Evolutionary conservation across 2,797 vertebrate genomes (phyloP).

Genomic region (Muraenolepis orangiensis): DNA sequence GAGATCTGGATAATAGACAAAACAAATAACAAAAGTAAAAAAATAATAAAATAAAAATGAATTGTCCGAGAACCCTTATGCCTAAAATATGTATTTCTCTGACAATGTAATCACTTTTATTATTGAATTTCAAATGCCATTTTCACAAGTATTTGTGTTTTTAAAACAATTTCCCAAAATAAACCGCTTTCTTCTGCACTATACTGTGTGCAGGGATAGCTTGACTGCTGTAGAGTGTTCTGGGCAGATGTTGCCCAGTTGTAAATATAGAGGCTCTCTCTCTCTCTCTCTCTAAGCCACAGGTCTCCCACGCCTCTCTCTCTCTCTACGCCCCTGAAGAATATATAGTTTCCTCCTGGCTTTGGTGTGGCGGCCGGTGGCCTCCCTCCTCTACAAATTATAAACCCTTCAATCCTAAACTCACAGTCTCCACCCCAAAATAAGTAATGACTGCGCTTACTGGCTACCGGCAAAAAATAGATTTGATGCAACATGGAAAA

Average conservation of each 20-base stretch:
- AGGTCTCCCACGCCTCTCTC: slow-evolving; percentile 70
- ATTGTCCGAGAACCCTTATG: background rate
- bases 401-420: slow-evolving; percentile 67
- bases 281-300: slow-evolving; percentile 63
- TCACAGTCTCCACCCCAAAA: slow-evolving; percentile 72
- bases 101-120: background rate
- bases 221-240: slow-evolving; percentile 44
- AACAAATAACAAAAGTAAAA: background rate
- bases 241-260: slow-evolving; percentile 59
- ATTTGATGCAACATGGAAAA: slow-evolving; percentile 46
- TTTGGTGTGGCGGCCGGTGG: slow-evolving; percentile 76
- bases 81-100: background rate
- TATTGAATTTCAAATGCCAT: background rate
- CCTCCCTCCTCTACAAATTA: slow-evolving; percentile 74
- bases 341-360: slow-evolving; percentile 60
- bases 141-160: background rate
- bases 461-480: slow-evolving; percentile 63
- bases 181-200: slow-evolving; percentile 36
- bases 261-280: slow-evolving; percentile 73
- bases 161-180: background rate
- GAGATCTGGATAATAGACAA: background rate
- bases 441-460: slow-evolving; percentile 72
- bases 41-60: background rate
- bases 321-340: slow-evolving; percentile 56
- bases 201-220: slow-evolving; percentile 55